phyloP scores from a whole-genome alignment of 2,797 vertebrate genomes.

The Momotus momota region DNA sequence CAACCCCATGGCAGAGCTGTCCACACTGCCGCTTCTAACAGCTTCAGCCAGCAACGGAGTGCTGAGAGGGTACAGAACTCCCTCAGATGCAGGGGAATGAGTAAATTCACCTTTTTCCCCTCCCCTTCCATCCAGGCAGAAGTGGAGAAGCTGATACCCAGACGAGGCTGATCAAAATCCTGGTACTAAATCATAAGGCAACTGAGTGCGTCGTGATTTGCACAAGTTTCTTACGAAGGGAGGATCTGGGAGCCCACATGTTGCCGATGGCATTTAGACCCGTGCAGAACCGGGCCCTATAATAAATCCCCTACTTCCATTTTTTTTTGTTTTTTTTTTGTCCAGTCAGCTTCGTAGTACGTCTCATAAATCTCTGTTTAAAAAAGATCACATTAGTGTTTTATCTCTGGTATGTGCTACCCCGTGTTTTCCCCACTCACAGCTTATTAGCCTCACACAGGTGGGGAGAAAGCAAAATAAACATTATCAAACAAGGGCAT shows the following conservation, averaged over 20 bases:
- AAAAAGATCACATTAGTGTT: background rate
- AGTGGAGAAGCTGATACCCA: background rate
- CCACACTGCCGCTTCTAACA: background rate
- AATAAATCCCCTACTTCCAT: background rate
- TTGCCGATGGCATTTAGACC: background rate
- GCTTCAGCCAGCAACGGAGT: background rate
- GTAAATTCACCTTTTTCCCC: background rate
- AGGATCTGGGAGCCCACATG: background rate
- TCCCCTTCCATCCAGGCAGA: background rate
- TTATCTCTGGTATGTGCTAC: slow-evolving; percentile 56
- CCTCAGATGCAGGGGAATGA: background rate
- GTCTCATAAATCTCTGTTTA: slow-evolving; percentile 12
- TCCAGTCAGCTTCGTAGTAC: background rate
- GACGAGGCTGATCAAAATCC: background rate
- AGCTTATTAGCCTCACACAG: slow-evolving; percentile 19
- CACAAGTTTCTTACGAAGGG: background rate
- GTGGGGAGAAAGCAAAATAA: slow-evolving; percentile 49
- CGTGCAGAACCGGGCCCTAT: background rate
- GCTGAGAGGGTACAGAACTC: background rate
- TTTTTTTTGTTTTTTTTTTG: background rate
- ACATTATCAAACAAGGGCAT: slow-evolving; percentile 64
- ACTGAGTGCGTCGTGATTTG: background rate
- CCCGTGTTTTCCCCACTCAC: slow-evolving; percentile 12
- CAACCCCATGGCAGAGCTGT: background rate
- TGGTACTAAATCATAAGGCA: background rate